These are phyloP conservation scores for Geodia barretti DNA, from an alignment of 37 sponge, comb jelly and placozoan species.

Conservation along the genomic window DNA sequence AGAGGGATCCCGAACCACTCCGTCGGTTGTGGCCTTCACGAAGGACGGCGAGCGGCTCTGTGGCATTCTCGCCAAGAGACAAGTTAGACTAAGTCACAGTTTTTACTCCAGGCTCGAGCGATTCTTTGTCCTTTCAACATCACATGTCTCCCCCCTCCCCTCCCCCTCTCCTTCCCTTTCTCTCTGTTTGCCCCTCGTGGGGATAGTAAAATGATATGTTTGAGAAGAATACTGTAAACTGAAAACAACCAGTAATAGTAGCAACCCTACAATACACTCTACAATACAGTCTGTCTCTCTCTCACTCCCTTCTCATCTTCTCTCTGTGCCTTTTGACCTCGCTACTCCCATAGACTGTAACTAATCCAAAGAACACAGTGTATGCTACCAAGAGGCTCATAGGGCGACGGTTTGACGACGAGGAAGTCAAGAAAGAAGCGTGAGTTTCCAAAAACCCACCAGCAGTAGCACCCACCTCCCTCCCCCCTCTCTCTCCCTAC, in stretches of 20 bases:
- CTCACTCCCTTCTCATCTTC: too few species aligned
- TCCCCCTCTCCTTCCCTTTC: too few species aligned
- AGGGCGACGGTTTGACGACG: conserved; percentile 95
- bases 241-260: not conserved
- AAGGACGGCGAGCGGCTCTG: conserved; percentile 92
- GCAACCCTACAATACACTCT: conserved; percentile 3
- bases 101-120: too few species aligned
- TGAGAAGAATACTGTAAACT: too few species aligned
- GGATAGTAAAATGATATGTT: too few species aligned
- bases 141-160: too few species aligned
- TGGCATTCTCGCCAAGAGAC: conserved; percentile 93
- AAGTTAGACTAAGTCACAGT: conserved; percentile 42
- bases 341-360: conserved; percentile 81
- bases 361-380: conserved; percentile 95
- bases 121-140: too few species aligned
- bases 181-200: too few species aligned
- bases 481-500: not conserved
- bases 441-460: conserved; percentile 11
- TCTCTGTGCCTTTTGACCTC: not conserved
- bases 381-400: conserved; percentile 95
- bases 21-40: conserved; percentile 97
- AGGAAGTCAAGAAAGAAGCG: conserved; percentile 87
- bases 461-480: too few species aligned
- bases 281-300: not conserved
- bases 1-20: conserved; percentile 96